These are phyloP conservation scores for Hemitrygon akajei DNA, from an alignment of 2,797 vertebrate genomes.

Conservation along the genomic window DNA sequence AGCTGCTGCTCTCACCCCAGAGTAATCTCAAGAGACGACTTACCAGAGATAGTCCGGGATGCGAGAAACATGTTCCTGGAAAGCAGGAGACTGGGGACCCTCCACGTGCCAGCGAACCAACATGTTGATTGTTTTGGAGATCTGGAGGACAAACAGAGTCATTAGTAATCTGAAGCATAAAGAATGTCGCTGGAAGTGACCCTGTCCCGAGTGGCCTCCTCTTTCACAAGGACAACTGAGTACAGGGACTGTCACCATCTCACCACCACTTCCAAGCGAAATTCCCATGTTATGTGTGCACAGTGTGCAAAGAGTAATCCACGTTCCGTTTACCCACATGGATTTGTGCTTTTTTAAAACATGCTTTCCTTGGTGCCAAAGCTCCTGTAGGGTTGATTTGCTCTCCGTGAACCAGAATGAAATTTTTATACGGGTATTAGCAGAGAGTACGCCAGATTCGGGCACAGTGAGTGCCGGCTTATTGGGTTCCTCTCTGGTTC, in stretches of 20 bases:
- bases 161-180: too few relatives aligned
- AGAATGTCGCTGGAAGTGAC: neutral
- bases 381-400: too few relatives aligned
- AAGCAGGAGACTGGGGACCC: conserved; percentile 67
- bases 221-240: neutral
- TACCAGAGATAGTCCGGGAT: conserved; percentile 94
- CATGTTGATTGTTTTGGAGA: conserved; percentile 95
- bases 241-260: neutral
- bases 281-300: too few relatives aligned
- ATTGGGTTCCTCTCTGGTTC: neutral
- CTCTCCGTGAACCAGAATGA: neutral
- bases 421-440: neutral
- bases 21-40: conserved; percentile 43
- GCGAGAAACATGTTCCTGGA: conserved; percentile 80
- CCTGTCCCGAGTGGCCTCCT: neutral
- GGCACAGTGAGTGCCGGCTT: neutral
- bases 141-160: conserved; percentile 55
- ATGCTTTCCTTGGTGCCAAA: neutral
- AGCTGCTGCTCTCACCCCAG: neutral
- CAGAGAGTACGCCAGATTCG: too few relatives aligned
- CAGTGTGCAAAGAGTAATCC: too few relatives aligned
- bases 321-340: too few relatives aligned
- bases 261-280: neutral
- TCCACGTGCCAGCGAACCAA: conserved; percentile 82
- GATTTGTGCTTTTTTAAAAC: neutral